Base-by-base conservation (phyloP, 2,888 invertebrate genomes). In the Osmoderma eremita region DNA sequence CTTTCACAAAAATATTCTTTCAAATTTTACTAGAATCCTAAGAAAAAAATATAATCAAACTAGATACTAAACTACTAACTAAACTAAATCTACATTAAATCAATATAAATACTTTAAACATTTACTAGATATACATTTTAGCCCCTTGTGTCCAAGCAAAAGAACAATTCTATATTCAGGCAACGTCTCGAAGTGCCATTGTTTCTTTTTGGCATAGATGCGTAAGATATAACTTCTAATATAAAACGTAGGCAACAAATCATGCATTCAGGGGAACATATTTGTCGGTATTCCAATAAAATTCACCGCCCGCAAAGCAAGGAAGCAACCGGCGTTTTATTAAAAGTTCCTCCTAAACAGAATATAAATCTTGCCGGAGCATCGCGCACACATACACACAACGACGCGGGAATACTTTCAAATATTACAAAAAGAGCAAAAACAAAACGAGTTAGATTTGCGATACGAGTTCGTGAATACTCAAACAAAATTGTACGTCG, bases 401-500 rank as follows among this genome's bases (percentile, higher is more conserved):
- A 17, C 20, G 38, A 5, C 53, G 38, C 53, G 38, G 53, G 54
- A 67, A 67, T 67, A 67, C 61, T 63, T 67, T 67, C 67, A 56
- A 63, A 63, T 63, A 63, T 63, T 63, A 41, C 58, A 56, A 66
- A 38, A 17, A 56, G 56, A 54, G 38, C 58, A 66, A 66, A 66
- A 56, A 66, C 65, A 66, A 45, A 56, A 65, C 54, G 63, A 74
- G 70, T 73, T 73, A 75, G 77, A 77, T 78, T 78, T 76, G 77
- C 71, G 77, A 76, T 78, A 75, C 72, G 75, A 74, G 74, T 72
- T 74, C 74, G 75, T 72, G 77, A 75, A 76, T 76, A 74, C 74
- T 76, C 75, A 76, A 77, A 77, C 77, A 76, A 75, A 77, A 78
- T 78, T 77, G 77, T 77, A 75, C 75, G 78, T 78, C 78, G 74